phyloP scores from a whole-genome alignment of 2,888 invertebrate genomes.

The Habroteleia sp. region DNA sequence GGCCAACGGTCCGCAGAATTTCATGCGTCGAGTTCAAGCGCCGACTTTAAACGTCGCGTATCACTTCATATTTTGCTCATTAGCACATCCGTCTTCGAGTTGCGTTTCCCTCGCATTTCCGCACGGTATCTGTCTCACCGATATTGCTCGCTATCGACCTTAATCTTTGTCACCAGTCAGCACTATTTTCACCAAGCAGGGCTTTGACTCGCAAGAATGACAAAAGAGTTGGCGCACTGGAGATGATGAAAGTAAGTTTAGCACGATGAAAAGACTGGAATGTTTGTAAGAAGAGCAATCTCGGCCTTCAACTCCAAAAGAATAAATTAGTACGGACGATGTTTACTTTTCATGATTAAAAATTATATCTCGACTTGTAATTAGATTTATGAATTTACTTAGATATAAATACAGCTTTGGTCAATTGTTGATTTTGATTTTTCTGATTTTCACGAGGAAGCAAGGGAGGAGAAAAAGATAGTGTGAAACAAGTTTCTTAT shows the following conservation, averaged over 20 bases:
- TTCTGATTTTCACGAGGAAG: no score
- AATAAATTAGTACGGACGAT: slow-evolving; percentile 26
- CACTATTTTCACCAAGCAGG: slow-evolving; percentile 9
- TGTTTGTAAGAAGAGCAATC: slow-evolving; percentile 5
- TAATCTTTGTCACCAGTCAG: slow-evolving; percentile 40
- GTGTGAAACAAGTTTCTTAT: no score
- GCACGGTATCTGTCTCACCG: not conserved
- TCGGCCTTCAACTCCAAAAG: not conserved
- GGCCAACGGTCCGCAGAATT: slow-evolving; percentile 12
- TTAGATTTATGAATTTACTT: slow-evolving; percentile 25
- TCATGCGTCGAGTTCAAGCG: slow-evolving; percentile 17
- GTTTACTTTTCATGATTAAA: slow-evolving; percentile 36
- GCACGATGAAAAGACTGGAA: slow-evolving; percentile 14
- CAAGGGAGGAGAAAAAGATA: no score
- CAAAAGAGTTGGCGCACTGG: slow-evolving; percentile 11
- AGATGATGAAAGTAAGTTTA: slow-evolving; percentile 29
- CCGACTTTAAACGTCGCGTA: slow-evolving; percentile 26
- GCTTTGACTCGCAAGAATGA: slow-evolving; percentile 21
- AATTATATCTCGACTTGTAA: slow-evolving; percentile 20
- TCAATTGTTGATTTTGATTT: no score
- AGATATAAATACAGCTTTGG: no score
- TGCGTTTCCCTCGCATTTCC: not conserved
- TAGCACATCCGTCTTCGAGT: slow-evolving; percentile 37
- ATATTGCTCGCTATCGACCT: slow-evolving; percentile 38
- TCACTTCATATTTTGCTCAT: slow-evolving; percentile 43